Conservation (phyloP, 2,113 vertebrate species). For the Ancistrus triradiatus region DNA sequence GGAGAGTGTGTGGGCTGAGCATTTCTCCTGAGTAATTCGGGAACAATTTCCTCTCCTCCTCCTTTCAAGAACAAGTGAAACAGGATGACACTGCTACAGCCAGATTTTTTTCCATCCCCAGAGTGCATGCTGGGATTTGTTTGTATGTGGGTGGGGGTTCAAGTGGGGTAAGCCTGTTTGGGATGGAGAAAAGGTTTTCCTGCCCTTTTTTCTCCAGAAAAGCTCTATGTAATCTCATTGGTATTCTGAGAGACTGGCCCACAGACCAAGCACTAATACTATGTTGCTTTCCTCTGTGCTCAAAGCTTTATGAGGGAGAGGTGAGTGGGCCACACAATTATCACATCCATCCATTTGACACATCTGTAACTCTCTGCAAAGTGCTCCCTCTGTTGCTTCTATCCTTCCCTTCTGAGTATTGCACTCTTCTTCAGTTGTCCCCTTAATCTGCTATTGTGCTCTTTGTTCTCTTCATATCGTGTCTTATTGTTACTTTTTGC, state of each 20-base stretch:
- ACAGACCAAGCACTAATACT: constrained; percentile 16
- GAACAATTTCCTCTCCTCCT: neutral
- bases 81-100: constrained; percentile 9
- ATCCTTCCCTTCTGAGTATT: neutral
- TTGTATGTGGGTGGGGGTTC: neutral
- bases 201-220: constrained; percentile 11
- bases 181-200: constrained; percentile 2
- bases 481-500: no score
- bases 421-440: constrained; percentile 14
- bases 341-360: constrained; percentile 46
- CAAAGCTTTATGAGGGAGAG: constrained; percentile 41
- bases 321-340: constrained; percentile 33
- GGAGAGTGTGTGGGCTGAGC: neutral
- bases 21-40: constrained; percentile 2
- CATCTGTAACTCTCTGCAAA: constrained; percentile 34
- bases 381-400: constrained; percentile 19
- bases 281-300: constrained; percentile 23
- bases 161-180: constrained; percentile 41
- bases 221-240: constrained; percentile 47
- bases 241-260: constrained; percentile 40
- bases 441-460: neutral
- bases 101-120: neutral
- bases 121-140: neutral
- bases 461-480: neutral
- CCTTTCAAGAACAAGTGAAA: neutral